A percentile compares a stretch with the other conserved stretches of the same genome.
Conservation (phyloP, 2,888 invertebrate genomes). For the Lucinisca nassula region DNA sequence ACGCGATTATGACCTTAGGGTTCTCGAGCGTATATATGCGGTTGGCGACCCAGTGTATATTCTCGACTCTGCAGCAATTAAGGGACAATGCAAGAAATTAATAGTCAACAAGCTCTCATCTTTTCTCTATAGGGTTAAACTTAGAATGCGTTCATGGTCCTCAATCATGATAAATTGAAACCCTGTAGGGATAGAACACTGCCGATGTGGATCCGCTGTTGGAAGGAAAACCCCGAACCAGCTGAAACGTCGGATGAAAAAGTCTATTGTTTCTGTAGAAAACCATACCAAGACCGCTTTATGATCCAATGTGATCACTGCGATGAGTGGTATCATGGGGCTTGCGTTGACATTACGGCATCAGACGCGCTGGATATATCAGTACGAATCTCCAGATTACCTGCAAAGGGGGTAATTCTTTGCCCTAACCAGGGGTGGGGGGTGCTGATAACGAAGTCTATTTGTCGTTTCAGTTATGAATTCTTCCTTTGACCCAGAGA, state of each 20-base stretch:
- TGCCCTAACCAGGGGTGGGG: too few relatives aligned
- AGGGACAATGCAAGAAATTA: slow-evolving; percentile 35
- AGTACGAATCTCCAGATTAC: slow-evolving; percentile 7
- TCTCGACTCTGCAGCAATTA: slow-evolving; percentile 22
- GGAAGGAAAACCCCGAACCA: neutral
- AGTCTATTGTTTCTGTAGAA: neutral
- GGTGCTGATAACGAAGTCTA: too few relatives aligned
- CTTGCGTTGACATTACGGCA: slow-evolving; percentile 18
- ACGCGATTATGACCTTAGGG: slow-evolving; percentile 27
- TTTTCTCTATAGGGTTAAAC: neutral
- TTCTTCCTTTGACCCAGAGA: too few relatives aligned
- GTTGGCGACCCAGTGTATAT: slow-evolving; percentile 24
- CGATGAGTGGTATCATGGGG: slow-evolving; percentile 27
- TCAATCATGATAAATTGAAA: too few relatives aligned
- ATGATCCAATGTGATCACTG: slow-evolving; percentile 26
- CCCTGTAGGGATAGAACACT: too few relatives aligned
- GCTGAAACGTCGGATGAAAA: neutral
- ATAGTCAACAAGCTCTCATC: slow-evolving; percentile 12
- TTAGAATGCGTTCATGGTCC: too few relatives aligned
- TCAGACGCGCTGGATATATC: slow-evolving; percentile 24
- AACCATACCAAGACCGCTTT: neutral
- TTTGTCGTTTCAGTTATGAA: too few relatives aligned
- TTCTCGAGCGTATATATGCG: slow-evolving; percentile 1
- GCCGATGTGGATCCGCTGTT: too few relatives aligned
- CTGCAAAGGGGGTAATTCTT: too few relatives aligned